Base-by-base conservation (phyloP, 2,888 invertebrate genomes). In the Aporophyla lueneburgensis region DNA sequence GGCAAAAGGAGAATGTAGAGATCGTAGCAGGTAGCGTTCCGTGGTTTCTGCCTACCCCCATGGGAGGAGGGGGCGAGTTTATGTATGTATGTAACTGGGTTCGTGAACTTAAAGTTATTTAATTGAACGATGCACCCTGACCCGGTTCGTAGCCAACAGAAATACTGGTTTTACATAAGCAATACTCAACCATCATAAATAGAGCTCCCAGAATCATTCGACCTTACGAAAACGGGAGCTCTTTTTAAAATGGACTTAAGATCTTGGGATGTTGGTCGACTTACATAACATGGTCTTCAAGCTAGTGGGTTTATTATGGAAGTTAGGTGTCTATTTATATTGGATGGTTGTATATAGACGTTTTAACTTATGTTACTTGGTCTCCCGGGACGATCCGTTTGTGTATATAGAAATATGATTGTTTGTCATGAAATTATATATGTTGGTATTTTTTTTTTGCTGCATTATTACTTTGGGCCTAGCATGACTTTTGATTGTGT, bases 161-260 rank as follows among this genome's bases (percentile, higher is more conserved):
- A 58, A 71, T 3, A 58, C 71, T 84, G 81, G 85, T 84, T 78
- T 71, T 69, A 80, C n/a, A 82, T 82, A 84, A 49, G 49, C 10
- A 65, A 5, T 14, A 1, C 0, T 0, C 0, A 24, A 63, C 76
- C 40, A 81, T 0, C 9, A 46, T 70, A 72, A 1, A 5, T 56
- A n/a, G 81, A 81, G n/a, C 81, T 82, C 81, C 71, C 66, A 53
- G 43, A 33, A 12, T 0, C n/a, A 51, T 58, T 24, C 14, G 0
- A 70, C 4, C 1, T 5, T 0, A 51, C 33, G 54, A 19, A 12
- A 56, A 53, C 10, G 5, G 6, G 27, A 81, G 82, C 59, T 82
- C 76, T 59, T 27, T 16, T 62, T 24, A 4, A 6, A 7, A 2
- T 70, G 59, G 81, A 21, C 19, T 5, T n/a, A 0, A 19, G 59